Percentiles rank a stretch among this genome's conserved stretches.
These are phyloP conservation scores for Pristionchus maxplancki DNA, from an alignment of 2,888 invertebrate genomes.

Conservation along the genomic window DNA sequence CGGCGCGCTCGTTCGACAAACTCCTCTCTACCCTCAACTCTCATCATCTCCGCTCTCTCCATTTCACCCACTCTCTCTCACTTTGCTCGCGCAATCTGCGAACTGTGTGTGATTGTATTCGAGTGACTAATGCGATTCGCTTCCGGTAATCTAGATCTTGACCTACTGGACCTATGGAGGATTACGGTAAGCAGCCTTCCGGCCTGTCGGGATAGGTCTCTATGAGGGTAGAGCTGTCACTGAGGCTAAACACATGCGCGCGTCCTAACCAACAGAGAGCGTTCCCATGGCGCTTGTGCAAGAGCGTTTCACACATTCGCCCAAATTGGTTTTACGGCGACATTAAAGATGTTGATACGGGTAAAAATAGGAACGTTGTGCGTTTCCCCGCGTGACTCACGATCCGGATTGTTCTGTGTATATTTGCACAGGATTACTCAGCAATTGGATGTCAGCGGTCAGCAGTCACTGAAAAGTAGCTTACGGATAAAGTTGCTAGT, in stretches of 20 bases:
- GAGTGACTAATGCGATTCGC: constrained; percentile 3
- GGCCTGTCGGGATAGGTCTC: neutral
- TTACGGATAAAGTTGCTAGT: neutral
- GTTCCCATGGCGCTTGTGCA: neutral
- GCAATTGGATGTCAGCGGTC: constrained; percentile 11
- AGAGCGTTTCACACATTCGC: neutral
- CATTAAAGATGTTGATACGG: neutral
- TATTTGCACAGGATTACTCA: constrained; percentile 38
- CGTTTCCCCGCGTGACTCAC: constrained; percentile 1
- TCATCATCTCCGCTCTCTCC: neutral
- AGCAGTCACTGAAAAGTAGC: neutral
- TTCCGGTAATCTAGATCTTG: constrained; percentile 13
- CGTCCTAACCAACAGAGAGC: neutral
- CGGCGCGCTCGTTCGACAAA: constrained; percentile 2
- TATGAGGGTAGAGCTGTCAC: neutral
- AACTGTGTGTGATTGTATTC: neutral
- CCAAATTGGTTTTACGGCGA: neutral
- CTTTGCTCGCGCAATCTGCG: neutral
- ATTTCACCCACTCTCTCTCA: neutral
- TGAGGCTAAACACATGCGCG: neutral
- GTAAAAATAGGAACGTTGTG: neutral
- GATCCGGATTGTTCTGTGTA: neutral
- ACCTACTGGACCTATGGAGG: neutral
- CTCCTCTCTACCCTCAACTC: constrained; percentile 10
- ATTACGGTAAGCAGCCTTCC: no score